Percentiles rank a stretch among this genome's conserved stretches.
phyloP scores from a whole-genome alignment of 1,140 invertebrate genomes.

The Zaprionus kolodkinae region DNA sequence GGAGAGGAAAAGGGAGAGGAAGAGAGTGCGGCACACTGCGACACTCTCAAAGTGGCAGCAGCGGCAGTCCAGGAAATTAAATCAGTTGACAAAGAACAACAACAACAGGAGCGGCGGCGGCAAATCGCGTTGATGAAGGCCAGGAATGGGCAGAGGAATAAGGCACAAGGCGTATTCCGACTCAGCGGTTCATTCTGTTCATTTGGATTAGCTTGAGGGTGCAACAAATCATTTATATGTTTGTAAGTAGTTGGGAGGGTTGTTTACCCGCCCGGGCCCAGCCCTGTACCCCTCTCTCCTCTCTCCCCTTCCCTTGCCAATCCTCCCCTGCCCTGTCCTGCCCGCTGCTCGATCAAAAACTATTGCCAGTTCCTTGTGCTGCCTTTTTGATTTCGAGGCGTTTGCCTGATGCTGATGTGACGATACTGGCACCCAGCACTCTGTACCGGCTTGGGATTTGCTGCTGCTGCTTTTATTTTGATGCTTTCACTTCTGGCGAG shows the following conservation, averaged over 20 bases:
- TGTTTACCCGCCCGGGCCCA: constrained; percentile 26
- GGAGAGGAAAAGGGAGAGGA: constrained; percentile 13
- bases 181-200: constrained; percentile 25
- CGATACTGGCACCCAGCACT: constrained; percentile 78
- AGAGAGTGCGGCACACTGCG: not conserved
- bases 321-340: not conserved
- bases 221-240: constrained; percentile 18
- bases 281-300: too few relatives aligned
- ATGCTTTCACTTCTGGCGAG: constrained; percentile 74
- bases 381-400: constrained; percentile 84
- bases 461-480: constrained; percentile 54
- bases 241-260: constrained; percentile 36
- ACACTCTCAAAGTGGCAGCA: constrained; percentile 33
- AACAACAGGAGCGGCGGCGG: constrained; percentile 21
- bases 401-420: constrained; percentile 77
- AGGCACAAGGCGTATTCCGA: constrained; percentile 6
- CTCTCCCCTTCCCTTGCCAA: not conserved
- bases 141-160: constrained; percentile 19
- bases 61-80: constrained; percentile 69
- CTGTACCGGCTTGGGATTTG: constrained; percentile 39
- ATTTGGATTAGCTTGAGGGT: constrained; percentile 56
- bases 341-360: constrained; percentile 27
- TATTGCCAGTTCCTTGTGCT: constrained; percentile 56
- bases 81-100: constrained; percentile 73
- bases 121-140: constrained; percentile 50